phyloP scores from a whole-genome alignment of 2,888 invertebrate species.

The Leistus spinibarbis region DNA sequence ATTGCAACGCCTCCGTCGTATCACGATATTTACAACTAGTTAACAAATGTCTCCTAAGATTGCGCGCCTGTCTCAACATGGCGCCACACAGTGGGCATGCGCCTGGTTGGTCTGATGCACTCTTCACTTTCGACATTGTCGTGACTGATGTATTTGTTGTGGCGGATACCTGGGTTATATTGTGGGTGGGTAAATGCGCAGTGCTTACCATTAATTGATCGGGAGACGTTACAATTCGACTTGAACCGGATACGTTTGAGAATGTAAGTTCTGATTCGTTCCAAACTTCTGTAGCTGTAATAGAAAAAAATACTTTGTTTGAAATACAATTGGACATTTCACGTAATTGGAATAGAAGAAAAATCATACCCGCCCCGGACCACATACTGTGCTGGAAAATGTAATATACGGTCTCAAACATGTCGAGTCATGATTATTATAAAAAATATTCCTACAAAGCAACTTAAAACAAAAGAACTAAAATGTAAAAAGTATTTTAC shows the following conservation, averaged over 20 bases:
- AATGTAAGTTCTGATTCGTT: conserved; percentile 31
- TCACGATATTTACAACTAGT: conserved; percentile 45
- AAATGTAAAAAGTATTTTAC: no score
- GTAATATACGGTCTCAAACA: no score
- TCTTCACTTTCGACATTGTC: conserved; percentile 60
- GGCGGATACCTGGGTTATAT: conserved; percentile 20
- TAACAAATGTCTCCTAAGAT: conserved; percentile 63
- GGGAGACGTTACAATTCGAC: conserved; percentile 24
- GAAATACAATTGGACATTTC: no score
- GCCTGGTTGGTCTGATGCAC: conserved; percentile 67
- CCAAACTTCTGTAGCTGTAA: conserved; percentile 31
- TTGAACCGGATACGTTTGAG: conserved; percentile 18
- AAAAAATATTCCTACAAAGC: no score
- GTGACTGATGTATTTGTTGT: conserved; percentile 30
- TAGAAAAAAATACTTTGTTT: no score
- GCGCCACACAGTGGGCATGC: conserved; percentile 66
- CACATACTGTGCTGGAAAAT: no score
- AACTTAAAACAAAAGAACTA: no score
- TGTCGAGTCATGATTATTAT: no score
- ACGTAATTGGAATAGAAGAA: no score
- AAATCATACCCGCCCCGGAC: no score
- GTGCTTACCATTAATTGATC: conserved; percentile 31
- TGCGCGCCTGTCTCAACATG: conserved; percentile 64
- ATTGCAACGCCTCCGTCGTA: conserved; percentile 33
- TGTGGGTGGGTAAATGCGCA: conserved; percentile 24